Conservation (phyloP, 1,140 invertebrate genomes). For the Drosophila carrolli region DNA sequence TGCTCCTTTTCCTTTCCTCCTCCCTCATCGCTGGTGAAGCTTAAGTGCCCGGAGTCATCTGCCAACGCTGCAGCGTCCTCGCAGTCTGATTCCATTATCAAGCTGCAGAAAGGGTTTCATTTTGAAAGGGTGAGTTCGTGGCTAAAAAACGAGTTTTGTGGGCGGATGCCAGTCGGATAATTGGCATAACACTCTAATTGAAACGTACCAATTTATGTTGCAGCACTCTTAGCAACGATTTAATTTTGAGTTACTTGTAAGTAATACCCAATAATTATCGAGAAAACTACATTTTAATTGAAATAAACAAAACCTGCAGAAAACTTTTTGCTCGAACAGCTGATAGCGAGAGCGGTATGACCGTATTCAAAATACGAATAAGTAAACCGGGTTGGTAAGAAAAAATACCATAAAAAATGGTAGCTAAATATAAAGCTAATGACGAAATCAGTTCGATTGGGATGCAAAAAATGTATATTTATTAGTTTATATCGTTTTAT, state of each 20-base stretch:
- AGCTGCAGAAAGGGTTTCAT: conserved; percentile 13
- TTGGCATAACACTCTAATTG: not conserved
- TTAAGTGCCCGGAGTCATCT: conserved; percentile 68
- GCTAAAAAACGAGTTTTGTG: conserved; percentile 26
- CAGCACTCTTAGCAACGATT: not conserved
- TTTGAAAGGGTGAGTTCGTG: conserved; percentile 19
- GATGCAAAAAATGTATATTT: too few species aligned
- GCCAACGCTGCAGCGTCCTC: conserved; percentile 31
- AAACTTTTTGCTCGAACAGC: conserved; percentile 42
- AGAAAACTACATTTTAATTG: conserved; percentile 60
- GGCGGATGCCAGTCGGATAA: conserved; percentile 9
- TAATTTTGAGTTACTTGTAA: not conserved
- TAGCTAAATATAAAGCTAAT: not conserved
- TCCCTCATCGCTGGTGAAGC: conserved; percentile 55
- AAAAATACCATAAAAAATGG: conserved; percentile 18
- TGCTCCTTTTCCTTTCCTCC: conserved; percentile 13
- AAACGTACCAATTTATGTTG: not conserved
- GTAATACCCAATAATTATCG: not conserved
- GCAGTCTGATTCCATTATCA: conserved; percentile 52
- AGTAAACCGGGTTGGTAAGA: not conserved
- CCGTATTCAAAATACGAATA: not conserved
- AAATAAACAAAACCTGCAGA: conserved; percentile 45
- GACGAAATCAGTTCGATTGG: not conserved
- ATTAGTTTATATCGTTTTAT: too few species aligned
- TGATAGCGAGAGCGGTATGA: conserved; percentile 45